A percentile compares a stretch with the other conserved stretches of the same genome.
Evolutionary conservation across 2,797 vertebrate genomes (phyloP).

Genomic region (Phalloptychus januarius): DNA sequence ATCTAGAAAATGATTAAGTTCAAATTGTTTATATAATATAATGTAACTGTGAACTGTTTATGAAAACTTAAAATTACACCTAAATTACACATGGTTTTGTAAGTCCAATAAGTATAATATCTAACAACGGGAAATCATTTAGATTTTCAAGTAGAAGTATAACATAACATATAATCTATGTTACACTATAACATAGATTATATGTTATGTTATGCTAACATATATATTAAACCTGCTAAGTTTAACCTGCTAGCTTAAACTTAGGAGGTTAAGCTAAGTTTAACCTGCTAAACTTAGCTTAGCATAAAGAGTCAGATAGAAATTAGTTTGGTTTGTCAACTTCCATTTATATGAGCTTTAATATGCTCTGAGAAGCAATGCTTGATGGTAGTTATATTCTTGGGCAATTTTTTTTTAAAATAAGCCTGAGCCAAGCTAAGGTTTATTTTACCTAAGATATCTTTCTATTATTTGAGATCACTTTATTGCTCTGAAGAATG

Average conservation of each 20-base stretch:
- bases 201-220: too few relatives aligned
- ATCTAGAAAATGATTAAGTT: not conserved
- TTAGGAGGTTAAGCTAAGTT: too few relatives aligned
- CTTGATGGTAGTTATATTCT: not conserved
- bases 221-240: too few relatives aligned
- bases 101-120: too few relatives aligned
- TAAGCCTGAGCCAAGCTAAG: not conserved
- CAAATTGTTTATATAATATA: not conserved
- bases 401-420: too few relatives aligned
- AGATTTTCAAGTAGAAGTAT: too few relatives aligned
- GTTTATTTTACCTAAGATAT: not conserved
- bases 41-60: not conserved
- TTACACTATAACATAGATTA: too few relatives aligned
- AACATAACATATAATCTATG: too few relatives aligned
- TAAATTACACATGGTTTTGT: too few relatives aligned
- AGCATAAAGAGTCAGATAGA: not conserved
- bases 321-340: not conserved
- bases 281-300: not conserved
- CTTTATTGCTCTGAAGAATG: not conserved
- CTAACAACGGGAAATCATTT: too few relatives aligned
- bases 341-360: not conserved
- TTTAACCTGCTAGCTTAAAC: too few relatives aligned
- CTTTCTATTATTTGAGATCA: not conserved
- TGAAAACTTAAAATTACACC: not conserved
- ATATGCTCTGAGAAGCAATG: not conserved